Base-by-base conservation (phyloP, 37 sponge, comb jelly and placozoan genomes). In the Axinella damicornis region DNA sequence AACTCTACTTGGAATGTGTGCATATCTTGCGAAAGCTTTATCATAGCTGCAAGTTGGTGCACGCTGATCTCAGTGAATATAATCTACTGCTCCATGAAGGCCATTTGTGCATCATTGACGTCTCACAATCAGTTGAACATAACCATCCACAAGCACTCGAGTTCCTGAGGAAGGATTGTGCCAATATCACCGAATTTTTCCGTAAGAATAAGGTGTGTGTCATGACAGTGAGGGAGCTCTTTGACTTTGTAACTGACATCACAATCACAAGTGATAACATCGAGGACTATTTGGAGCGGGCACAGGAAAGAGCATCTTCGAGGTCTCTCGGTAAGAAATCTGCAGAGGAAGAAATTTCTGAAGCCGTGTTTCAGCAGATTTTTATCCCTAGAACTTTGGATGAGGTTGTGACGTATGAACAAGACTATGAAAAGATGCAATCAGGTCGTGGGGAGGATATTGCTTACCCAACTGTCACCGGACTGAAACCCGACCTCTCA, bases 41-140 rank as follows among this genome's bases (percentile, higher is more conserved):
- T 76, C 83, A 85, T 53, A 87, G 86, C 61, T 92, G 94, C 33
- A 87, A 67, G 28, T 74, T 99, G 46, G 94, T 99, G 18, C 99
- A 99, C 82, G 99, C 99, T 57, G 99, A 99, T 65, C 72, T 99
- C n/a, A 97, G 97, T 65, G 99, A 99, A 76, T 99, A 95, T 61
- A 99, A 99, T 65, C 86, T 99, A 12, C 89, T 99, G 37, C 83
- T 88, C 24, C 92, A 93, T 55, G 52, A 78, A 18, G 96, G 97
- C 30, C 88, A 84, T 37, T 76, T 96, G 33, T 92, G 78, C 70
- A 61, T 99, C 35, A 99, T 99, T 57, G 99, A 99, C 72, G 99
- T 99, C n/a, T 99, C 99, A 18, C 99, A 99, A 65, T 77, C 99
- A 4, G 99, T 99, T 20, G 99, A 99, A 56, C 99, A 99, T 77